Percentiles rank a stretch among this genome's conserved stretches.
phyloP scores from a whole-genome alignment of 1,140 invertebrate species.

The Drosophila lini region DNA sequence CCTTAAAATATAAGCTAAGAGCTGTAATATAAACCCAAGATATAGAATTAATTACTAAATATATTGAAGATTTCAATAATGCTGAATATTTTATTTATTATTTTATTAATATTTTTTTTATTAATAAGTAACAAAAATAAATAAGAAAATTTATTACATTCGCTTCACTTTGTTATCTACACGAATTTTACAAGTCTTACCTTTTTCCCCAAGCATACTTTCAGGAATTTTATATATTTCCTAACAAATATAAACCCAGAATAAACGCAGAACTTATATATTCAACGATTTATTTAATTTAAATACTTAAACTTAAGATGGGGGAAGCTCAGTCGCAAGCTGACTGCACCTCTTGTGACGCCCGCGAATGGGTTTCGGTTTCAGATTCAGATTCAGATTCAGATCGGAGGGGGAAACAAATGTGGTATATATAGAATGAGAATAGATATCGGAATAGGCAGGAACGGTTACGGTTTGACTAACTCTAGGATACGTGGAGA shows the following conservation, averaged over 20 bases:
- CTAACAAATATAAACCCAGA: not conserved
- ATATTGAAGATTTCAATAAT: too few relatives aligned
- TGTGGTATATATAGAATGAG: slow-evolving; percentile 37
- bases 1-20: too few relatives aligned
- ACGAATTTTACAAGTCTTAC: not conserved
- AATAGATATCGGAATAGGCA: slow-evolving; percentile 16
- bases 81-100: too few relatives aligned
- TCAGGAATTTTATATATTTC: not conserved
- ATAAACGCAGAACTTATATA: not conserved
- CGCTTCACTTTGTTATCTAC: not conserved
- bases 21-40: too few relatives aligned
- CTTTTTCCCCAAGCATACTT: not conserved
- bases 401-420: slow-evolving; percentile 14
- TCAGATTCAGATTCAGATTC: slow-evolving; percentile 1
- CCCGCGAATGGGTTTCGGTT: slow-evolving; percentile 9
- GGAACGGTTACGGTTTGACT: slow-evolving; percentile 55
- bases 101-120: too few relatives aligned
- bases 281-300: slow-evolving; percentile 77
- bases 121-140: too few relatives aligned
- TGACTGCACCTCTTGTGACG: slow-evolving; percentile 22
- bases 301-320: slow-evolving; percentile 72
- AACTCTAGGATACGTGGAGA: slow-evolving; percentile 57
- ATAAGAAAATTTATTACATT: too few relatives aligned
- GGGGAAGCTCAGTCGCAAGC: slow-evolving; percentile 18
- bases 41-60: too few relatives aligned